Base-by-base conservation (phyloP, 2,113 vertebrate species). In the Thalassarche chlororhynchos region DNA sequence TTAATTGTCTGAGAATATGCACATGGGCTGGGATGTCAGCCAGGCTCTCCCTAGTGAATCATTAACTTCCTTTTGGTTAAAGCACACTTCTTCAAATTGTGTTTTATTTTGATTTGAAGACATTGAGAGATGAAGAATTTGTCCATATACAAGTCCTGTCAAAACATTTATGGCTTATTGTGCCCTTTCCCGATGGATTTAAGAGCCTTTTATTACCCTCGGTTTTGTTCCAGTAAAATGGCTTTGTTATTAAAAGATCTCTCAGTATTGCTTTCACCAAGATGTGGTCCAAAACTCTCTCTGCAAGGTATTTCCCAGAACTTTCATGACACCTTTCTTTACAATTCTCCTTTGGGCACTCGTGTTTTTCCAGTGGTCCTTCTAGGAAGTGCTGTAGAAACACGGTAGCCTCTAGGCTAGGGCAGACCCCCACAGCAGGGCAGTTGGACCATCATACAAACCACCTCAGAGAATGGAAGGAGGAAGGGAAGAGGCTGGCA, bases 251-350 rank as follows among this genome's bases (percentile, higher is more conserved):
- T 66, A 51, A 75, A 88, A 84, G 14, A 29, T 6, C 7, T 34
- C 18, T 75, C 26, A 40, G 29, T 25, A 74, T n/a, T 86, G 34
- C 17, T 94, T 88, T 90, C 42, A 51, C 7, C 14, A 42, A 47
- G 15, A 36, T 0, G 0, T 58, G 3, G 16, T 32, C 16, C 42
- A 40, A 49, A 88, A 54, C 3, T 32, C 10, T 34, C 36, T 60
- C 49, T 61, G 17, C 14, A 38, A 46, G 24, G 14, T 61, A 18
- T 74, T 77, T 88, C 32, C 34, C 28, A 40, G 18, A 69, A 18
- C 5, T 62, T 85, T 79, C 57, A 44, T 2, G 5, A 57, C 6
- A 60, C 3, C 11, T 64, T 84, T 78, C 18, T 76, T 85, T 65
- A 40, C 3, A 5, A 12, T 36, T 65, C 18, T 69, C 9, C 12